Evolutionary conservation across 2,113 vertebrate genomes (phyloP), one percentile per base, ranked within the genome.

Genomic region (Mastomys coucha): DNA sequence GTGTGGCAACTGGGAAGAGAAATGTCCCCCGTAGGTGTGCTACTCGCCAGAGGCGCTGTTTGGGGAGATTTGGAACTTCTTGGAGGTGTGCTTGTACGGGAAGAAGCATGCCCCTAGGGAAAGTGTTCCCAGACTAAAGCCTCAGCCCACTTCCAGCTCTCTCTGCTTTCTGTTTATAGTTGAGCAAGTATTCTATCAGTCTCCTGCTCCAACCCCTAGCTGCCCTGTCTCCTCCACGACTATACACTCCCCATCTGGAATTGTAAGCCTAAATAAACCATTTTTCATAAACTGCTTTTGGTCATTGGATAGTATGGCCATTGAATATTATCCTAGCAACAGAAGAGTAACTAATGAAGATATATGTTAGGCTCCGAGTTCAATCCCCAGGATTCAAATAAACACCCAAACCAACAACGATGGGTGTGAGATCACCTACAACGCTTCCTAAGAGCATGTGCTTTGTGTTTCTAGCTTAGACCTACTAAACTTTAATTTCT

Each of bases 401-500:
- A 88, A 16, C 24, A 39, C 36, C 56, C 31, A 70, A 49, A 51
- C 8, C 20, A 28, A 56, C 5, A 85, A 60, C 42, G 14, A 14
- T 12, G 5, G 2, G 14, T 17, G 42, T 72, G 45, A 76, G 72
- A 17, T 67, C 9, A 63, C 28, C 13, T 72, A 76, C 42, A 67
- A 91, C 51, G 1, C 65, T 60, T 70, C 60, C 36, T 26, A 69
- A 90, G 70, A 93, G 65, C 53, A 28, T 16, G 17, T 31, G 17
- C 1, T 53, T 70, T 24, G 42, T 42, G 16, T 4, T 11, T 96
- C 5, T 91, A 69, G 91, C 39, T 82, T 51, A 4, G 8, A 49
- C 65, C 49, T 93, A 33, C 69, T 76, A 75, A 89, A 76, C 78
- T 87, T 75, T 42, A 65, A 87, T 87, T 14, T 94, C 22, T 49